phyloP scores from a whole-genome alignment of 2,797 vertebrate genomes.

The Alauda arvensis region DNA sequence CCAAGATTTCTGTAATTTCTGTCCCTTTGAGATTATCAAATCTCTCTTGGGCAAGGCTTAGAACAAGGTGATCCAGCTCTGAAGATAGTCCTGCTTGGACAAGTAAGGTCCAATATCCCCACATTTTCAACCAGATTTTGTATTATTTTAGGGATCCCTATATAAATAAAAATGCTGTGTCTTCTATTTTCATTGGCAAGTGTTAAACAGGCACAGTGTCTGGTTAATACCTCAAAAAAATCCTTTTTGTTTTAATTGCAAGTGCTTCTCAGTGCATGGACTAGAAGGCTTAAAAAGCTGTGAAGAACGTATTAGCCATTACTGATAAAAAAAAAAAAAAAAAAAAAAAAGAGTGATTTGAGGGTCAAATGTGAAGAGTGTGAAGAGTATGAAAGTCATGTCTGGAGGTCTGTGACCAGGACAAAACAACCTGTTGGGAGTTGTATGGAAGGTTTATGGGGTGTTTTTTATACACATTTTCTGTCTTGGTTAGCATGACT shows the following conservation, averaged over 20 bases:
- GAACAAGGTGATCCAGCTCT: not conserved
- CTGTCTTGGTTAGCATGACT: not conserved
- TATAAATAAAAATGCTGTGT: not conserved
- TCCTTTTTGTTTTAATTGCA: not conserved
- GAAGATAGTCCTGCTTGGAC: not conserved
- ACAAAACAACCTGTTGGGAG: not conserved
- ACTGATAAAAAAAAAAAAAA: not conserved
- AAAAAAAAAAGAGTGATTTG: not conserved
- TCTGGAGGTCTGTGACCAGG: not conserved
- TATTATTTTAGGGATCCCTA: not conserved
- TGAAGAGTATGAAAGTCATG: not conserved
- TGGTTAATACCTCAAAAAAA: not conserved
- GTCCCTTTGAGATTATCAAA: not conserved
- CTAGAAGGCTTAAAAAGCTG: not conserved
- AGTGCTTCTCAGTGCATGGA: not conserved
- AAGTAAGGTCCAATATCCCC: not conserved
- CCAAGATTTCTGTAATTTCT: not conserved
- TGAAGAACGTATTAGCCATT: not conserved
- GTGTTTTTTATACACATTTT: not conserved
- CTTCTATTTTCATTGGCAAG: not conserved
- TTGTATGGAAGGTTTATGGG: not conserved
- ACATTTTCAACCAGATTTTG: not conserved
- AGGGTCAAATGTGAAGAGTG: not conserved
- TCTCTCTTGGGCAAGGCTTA: not conserved
- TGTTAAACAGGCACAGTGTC: not conserved